A percentile compares a stretch with the other conserved stretches of the same genome.
These are phyloP conservation scores for Drosophila ohnishii DNA, from an alignment of 1,140 invertebrate species.

Conservation along the genomic window DNA sequence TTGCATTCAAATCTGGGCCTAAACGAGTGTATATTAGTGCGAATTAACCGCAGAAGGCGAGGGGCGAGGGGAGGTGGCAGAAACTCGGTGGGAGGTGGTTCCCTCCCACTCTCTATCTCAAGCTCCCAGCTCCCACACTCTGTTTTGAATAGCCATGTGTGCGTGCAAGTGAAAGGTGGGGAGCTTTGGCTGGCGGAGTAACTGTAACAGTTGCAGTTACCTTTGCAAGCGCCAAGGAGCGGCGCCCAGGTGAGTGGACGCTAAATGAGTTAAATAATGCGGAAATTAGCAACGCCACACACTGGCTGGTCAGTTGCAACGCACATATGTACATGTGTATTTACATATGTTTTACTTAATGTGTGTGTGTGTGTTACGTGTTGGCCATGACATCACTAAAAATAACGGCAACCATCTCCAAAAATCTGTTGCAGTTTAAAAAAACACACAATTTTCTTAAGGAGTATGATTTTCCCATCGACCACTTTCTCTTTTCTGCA, in stretches of 20 bases:
- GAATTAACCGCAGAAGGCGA: not conserved
- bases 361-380: conserved; percentile 26
- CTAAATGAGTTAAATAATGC: conserved; percentile 13
- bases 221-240: conserved; percentile 21
- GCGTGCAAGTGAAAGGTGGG: conserved; percentile 7
- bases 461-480: not conserved
- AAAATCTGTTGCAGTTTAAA: conserved; percentile 48
- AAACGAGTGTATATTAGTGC: conserved; percentile 9
- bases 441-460: too few species aligned
- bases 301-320: not conserved
- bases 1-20: not conserved
- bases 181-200: conserved; percentile 15
- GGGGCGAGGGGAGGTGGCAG: not conserved
- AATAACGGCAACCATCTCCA: conserved; percentile 13
- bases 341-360: conserved; percentile 2
- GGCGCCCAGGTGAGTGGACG: conserved; percentile 35
- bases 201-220: conserved; percentile 30
- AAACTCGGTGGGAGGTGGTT: conserved; percentile 5
- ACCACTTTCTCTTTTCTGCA: not conserved
- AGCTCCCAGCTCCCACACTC: not conserved
- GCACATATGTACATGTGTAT: not conserved
- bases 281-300: conserved; percentile 7
- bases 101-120: conserved; percentile 5
- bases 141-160: conserved; percentile 20
- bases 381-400: conserved; percentile 60